phyloP scores from a whole-genome alignment of 2,888 invertebrate species.

The Anaspis maculata region DNA sequence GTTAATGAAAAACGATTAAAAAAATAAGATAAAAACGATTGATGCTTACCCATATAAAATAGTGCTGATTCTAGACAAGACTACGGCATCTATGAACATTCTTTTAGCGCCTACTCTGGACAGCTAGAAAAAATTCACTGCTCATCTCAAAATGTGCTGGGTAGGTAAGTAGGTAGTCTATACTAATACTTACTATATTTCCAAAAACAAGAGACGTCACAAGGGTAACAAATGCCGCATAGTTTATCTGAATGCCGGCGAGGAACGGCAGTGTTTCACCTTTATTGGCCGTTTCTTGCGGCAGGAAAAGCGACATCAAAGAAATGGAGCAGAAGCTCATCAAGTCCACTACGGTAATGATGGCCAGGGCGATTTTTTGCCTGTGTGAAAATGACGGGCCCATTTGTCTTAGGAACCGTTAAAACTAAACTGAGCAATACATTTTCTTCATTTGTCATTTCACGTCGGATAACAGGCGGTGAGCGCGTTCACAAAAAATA shows the following conservation, averaged over 20 bases:
- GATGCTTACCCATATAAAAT: constrained; percentile 8
- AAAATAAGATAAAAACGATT: too few relatives aligned
- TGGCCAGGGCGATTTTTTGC: constrained; percentile 4
- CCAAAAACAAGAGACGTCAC: constrained; percentile 7
- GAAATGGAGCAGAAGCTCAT: constrained; percentile 11
- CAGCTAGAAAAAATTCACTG: constrained; percentile 3
- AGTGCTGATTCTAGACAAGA: constrained; percentile 4
- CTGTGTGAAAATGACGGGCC: constrained; percentile 3
- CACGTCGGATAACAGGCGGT: too few relatives aligned
- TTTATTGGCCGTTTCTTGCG: constrained; percentile 6
- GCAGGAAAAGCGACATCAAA: constrained; percentile 6
- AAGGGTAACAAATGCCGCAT: constrained; percentile 2
- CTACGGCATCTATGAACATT: constrained; percentile 3
- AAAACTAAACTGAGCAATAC: too few relatives aligned
- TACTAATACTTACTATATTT: constrained; percentile 5
- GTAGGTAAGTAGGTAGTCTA: background rate
- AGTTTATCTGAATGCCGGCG: constrained; percentile 1
- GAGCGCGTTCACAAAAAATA: too few relatives aligned
- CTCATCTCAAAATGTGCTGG: too few relatives aligned
- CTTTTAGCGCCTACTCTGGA: constrained; percentile 6
- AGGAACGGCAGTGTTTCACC: constrained; percentile 3
- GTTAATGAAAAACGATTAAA: too few relatives aligned
- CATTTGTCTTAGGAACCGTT: too few relatives aligned
- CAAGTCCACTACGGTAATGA: constrained; percentile 6
- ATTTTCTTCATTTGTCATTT: too few relatives aligned